phyloP scores from a whole-genome alignment of 2,888 invertebrate genomes.

The Theodoxus fluviatilis region DNA sequence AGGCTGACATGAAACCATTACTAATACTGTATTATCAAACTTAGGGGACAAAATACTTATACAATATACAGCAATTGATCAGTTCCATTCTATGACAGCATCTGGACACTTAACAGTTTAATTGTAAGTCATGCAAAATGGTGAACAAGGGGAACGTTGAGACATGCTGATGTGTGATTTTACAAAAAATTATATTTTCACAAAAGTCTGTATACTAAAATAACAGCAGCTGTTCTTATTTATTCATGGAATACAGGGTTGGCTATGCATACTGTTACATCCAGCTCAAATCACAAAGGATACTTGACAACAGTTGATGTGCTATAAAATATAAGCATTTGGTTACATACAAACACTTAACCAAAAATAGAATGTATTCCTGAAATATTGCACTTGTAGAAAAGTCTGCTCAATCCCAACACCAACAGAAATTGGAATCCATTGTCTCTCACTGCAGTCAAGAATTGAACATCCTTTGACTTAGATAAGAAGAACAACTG shows the following conservation, averaged over 20 bases:
- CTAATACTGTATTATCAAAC: slow-evolving; percentile 26
- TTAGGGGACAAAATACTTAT: too few species aligned
- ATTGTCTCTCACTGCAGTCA: neutral
- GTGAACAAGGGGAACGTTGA: slow-evolving; percentile 20
- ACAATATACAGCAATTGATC: too few species aligned
- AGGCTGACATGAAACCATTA: slow-evolving; percentile 22
- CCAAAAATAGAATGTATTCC: slow-evolving; percentile 28
- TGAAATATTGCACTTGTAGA: slow-evolving; percentile 30
- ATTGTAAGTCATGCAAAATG: slow-evolving; percentile 2
- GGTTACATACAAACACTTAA: slow-evolving; percentile 27
- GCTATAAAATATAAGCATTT: slow-evolving; percentile 29
- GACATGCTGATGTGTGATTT: slow-evolving; percentile 24
- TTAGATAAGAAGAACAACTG: neutral
- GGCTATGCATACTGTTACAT: slow-evolving; percentile 22
- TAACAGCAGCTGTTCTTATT: slow-evolving; percentile 31
- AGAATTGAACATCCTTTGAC: neutral
- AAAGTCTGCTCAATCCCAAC: slow-evolving; percentile 27
- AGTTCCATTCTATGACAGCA: too few species aligned
- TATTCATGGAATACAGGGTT: slow-evolving; percentile 24
- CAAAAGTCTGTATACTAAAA: slow-evolving; percentile 29
- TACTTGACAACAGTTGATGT: slow-evolving; percentile 23
- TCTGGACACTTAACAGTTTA: too few species aligned
- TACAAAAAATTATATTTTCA: slow-evolving; percentile 24
- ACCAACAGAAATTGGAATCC: slow-evolving; percentile 22
- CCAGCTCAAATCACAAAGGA: slow-evolving; percentile 23